Evolutionary conservation across 2,113 vertebrate species (phyloP).

Genomic region (Epinephelus cyanopodus): DNA sequence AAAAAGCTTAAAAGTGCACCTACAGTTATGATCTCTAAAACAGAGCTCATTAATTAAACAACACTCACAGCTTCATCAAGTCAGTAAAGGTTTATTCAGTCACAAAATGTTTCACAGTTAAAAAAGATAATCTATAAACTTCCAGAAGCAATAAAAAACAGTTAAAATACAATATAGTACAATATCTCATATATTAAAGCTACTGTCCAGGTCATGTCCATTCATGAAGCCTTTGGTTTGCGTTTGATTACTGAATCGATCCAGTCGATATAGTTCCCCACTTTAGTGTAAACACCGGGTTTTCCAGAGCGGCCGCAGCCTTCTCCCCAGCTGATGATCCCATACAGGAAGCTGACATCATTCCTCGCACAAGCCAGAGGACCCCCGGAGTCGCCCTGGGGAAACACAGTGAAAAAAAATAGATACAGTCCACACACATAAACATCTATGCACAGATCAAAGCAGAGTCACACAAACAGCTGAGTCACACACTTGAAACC

Average conservation of each 20-base stretch:
- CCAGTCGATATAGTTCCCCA: constrained; percentile 91
- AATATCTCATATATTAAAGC: constrained; percentile 9
- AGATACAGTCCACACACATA: constrained; percentile 29
- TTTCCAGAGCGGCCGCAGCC: constrained; percentile 89
- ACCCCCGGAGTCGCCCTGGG: constrained; percentile 95
- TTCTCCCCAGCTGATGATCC: constrained; percentile 95
- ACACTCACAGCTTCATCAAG: constrained; percentile 33
- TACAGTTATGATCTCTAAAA: not conserved
- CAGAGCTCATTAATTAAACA: no score
- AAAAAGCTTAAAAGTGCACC: not conserved
- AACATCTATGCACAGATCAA: constrained; percentile 42
- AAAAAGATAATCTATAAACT: constrained; percentile 46
- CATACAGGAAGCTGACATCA: constrained; percentile 90
- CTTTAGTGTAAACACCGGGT: constrained; percentile 93
- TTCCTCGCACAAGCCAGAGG: constrained; percentile 88
- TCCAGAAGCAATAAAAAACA: constrained; percentile 32
- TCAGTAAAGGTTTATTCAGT: constrained; percentile 74
- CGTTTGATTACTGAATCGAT: constrained; percentile 87
- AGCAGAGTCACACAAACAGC: constrained; percentile 27
- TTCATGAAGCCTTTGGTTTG: constrained; percentile 54
- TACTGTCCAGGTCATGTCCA: constrained; percentile 7
- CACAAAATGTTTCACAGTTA: constrained; percentile 76
- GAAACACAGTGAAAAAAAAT: constrained; percentile 28
- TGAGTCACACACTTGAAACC: constrained; percentile 56
- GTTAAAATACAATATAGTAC: constrained; percentile 24